Conservation (phyloP, 2,888 invertebrate genomes). For the Adelognathus sp. region DNA sequence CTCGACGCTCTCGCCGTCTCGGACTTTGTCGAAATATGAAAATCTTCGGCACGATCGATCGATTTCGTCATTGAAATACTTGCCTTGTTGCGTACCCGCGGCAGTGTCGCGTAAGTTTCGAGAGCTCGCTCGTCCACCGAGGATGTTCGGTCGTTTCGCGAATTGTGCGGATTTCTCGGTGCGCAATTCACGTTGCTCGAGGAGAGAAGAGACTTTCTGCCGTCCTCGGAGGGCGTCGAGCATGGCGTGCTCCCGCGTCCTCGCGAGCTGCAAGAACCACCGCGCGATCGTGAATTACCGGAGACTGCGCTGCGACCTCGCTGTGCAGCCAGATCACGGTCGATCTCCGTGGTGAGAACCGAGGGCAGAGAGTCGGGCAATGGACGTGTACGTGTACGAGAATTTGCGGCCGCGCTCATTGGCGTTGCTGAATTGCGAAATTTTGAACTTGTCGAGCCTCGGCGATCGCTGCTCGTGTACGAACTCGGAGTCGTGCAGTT, state of each 20-base stretch:
- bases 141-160: slow-evolving; percentile 57
- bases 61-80: slow-evolving; percentile 66
- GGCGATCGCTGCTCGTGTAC: slow-evolving; percentile 37
- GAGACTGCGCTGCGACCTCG: slow-evolving; percentile 66
- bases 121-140: slow-evolving; percentile 80
- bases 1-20: slow-evolving; percentile 80
- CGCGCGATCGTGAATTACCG: slow-evolving; percentile 63
- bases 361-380: slow-evolving; percentile 77
- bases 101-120: slow-evolving; percentile 90
- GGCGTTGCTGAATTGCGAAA: slow-evolving; percentile 63
- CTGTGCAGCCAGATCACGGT: slow-evolving; percentile 75
- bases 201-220: slow-evolving; percentile 61
- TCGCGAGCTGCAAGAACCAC: slow-evolving; percentile 59
- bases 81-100: slow-evolving; percentile 86
- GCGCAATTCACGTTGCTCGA: slow-evolving; percentile 3
- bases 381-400: slow-evolving; percentile 75
- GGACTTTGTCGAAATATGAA: slow-evolving; percentile 56
- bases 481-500: slow-evolving; percentile 66
- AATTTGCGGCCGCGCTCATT: slow-evolving; percentile 81
- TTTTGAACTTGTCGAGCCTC: slow-evolving; percentile 34
- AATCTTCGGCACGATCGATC: slow-evolving; percentile 81
- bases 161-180: slow-evolving; percentile 55
- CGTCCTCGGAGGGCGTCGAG: slow-evolving; percentile 74
- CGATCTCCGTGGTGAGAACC: slow-evolving; percentile 77
- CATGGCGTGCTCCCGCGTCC: slow-evolving; percentile 69